Base-by-base conservation (phyloP, 2,888 invertebrate species). In the Xylota sylvarum region DNA sequence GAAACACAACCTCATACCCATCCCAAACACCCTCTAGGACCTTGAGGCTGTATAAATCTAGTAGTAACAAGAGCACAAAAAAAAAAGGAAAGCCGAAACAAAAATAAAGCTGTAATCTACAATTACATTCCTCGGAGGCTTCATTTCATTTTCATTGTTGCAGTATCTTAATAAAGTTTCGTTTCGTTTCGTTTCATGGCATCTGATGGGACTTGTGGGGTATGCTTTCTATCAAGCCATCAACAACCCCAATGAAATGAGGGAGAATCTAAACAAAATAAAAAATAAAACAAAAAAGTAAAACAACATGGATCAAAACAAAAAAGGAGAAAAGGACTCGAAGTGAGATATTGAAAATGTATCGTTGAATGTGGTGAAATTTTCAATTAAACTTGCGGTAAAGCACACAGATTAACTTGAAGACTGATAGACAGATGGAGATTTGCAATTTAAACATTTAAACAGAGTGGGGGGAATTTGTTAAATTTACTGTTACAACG, bases 121-220 rank as follows among this genome's bases (percentile, higher is more conserved):
- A 67, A 79, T 73, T 67, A 79, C 43, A 79, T 79, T 84, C 67
- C 83, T 77, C n/a, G 32, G 65, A 50, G 82, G 70, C 48, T 65
- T 64, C 35, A 72, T 65, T 77, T 70, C 62, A 35, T 50, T 67
- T 82, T 70, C 62, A 55, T 50, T 73, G 72, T 78, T 62, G 78
- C 60, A 78, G 35, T 55, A 62, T 46, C 52, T 69, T 70, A 70
- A 78, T 70, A 60, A 62, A 69, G 35, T 52, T 70, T 32, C 60
- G 32, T 5, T 78, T 23, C 30, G 23, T 55, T n/a, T n/a, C 32
- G 43, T 14, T 5, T 23, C 35, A n/a, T n/a, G n/a, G n/a, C n/a
- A n/a, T n/a, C 35, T 60, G 35, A 40, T 69, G 50, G 19, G 58
- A 43, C 67, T 27, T 69, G 32, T 32, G 60, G 60, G 77, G 30